Evolutionary conservation across 2,888 invertebrate species (phyloP).

Genomic region (Sesamia inferens): DNA sequence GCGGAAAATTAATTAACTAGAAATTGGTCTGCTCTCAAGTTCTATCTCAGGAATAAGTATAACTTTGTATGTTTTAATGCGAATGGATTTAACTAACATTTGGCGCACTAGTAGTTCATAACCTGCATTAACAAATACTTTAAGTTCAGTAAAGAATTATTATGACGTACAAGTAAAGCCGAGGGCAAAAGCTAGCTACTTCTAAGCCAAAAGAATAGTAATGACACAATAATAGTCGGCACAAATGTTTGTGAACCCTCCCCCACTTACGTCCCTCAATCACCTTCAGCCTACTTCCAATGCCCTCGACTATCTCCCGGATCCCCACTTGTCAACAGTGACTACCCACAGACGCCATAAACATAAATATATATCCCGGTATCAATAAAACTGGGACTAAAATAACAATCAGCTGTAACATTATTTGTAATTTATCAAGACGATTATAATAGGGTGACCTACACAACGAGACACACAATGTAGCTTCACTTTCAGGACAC

Average conservation of each 20-base stretch:
- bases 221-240: background rate
- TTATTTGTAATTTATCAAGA: conserved; percentile 49
- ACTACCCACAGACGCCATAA: conserved; percentile 29
- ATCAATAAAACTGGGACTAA: conserved; percentile 49
- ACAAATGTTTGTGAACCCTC: conserved; percentile 8
- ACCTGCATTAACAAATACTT: no score
- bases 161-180: no score
- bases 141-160: no score
- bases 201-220: background rate
- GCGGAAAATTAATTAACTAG: background rate
- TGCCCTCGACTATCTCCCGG: conserved; percentile 7
- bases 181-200: background rate
- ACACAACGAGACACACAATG: conserved; percentile 1
- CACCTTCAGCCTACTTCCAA: conserved; percentile 12
- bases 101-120: no score
- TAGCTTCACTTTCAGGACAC: background rate
- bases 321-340: conserved; percentile 22
- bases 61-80: background rate
- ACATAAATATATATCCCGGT: conserved; percentile 49
- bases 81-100: background rate
- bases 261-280: conserved; percentile 6
- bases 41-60: no score
- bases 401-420: conserved; percentile 39
- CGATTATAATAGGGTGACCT: conserved; percentile 47
- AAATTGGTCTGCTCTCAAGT: background rate